Evolutionary conservation across 2,797 vertebrate genomes (phyloP).

Genomic region (Sebastes hopkinsi): DNA sequence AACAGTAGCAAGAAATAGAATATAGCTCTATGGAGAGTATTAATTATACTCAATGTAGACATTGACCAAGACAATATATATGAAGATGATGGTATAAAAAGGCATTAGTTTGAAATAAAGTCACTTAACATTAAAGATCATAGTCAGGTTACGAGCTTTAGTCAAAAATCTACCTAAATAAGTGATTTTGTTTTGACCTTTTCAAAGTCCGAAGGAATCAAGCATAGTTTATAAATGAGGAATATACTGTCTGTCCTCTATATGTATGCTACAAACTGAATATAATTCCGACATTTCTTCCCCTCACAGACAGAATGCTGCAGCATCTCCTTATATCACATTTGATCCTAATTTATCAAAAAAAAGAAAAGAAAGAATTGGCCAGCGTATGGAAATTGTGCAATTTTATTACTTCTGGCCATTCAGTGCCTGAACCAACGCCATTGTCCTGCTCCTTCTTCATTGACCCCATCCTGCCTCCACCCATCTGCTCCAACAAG

Average conservation of each 20-base stretch:
- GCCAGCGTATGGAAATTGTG: conserved; percentile 74
- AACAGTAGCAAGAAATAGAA: conserved; percentile 61
- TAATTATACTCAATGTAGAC: conserved; percentile 67
- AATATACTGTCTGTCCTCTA: background rate
- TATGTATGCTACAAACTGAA: background rate
- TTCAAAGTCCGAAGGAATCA: background rate
- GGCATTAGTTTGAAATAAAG: conserved; percentile 2
- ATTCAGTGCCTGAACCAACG: conserved; percentile 69
- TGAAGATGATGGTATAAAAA: conserved; percentile 30
- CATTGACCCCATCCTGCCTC: conserved; percentile 78
- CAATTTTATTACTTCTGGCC: conserved; percentile 79
- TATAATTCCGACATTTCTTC: conserved; percentile 9
- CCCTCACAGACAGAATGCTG: conserved; percentile 15
- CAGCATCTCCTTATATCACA: conserved; percentile 54
- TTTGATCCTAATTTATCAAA: conserved; percentile 69
- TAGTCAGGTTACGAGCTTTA: background rate
- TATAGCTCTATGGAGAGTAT: conserved; percentile 53
- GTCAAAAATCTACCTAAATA: background rate
- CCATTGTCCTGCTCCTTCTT: conserved; percentile 77
- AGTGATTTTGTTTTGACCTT: background rate
- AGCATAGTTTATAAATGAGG: background rate
- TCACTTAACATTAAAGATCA: background rate
- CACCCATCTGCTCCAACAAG: conserved; percentile 95
- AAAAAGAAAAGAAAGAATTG: conserved; percentile 32
- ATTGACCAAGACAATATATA: conserved; percentile 35